Conservation (phyloP, 2,113 vertebrate genomes). For the Poicephalus gulielmi region DNA sequence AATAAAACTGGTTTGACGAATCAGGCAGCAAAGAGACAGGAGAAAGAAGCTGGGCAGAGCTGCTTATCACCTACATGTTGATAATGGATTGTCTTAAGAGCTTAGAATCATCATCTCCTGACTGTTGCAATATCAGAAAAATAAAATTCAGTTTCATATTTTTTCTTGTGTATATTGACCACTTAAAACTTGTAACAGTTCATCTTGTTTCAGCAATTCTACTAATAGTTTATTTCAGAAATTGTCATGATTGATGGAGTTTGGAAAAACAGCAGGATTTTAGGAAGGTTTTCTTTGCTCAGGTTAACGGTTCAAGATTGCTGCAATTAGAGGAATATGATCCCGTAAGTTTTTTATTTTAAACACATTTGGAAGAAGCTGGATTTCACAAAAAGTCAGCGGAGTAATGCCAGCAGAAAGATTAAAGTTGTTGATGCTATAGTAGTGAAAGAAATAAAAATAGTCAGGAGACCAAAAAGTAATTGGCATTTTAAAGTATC, state of each 20-base stretch:
- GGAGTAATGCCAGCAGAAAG: background rate
- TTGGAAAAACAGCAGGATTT: background rate
- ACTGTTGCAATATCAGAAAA: background rate
- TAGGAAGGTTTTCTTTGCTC: background rate
- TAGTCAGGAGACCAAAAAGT: background rate
- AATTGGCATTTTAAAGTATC: background rate
- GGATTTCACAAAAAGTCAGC: background rate
- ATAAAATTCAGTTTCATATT: background rate
- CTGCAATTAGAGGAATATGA: background rate
- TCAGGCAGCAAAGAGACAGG: background rate
- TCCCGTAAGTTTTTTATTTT: background rate
- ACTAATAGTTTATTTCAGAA: background rate
- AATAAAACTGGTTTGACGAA: background rate
- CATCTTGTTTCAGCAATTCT: background rate
- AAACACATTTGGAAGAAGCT: background rate
- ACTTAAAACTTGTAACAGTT: background rate
- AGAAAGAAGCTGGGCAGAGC: background rate
- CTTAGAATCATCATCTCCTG: background rate
- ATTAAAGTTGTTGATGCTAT: background rate
- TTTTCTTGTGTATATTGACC: background rate
- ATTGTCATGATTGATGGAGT: background rate
- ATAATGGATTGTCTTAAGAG: background rate
- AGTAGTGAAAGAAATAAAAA: background rate
- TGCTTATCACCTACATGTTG: background rate
- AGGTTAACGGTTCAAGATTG: background rate